A percentile compares a stretch with the other conserved stretches of the same genome.
These are phyloP conservation scores for Mystacornis crossleyi DNA, from an alignment of 2,113 vertebrate genomes.

Conservation along the genomic window DNA sequence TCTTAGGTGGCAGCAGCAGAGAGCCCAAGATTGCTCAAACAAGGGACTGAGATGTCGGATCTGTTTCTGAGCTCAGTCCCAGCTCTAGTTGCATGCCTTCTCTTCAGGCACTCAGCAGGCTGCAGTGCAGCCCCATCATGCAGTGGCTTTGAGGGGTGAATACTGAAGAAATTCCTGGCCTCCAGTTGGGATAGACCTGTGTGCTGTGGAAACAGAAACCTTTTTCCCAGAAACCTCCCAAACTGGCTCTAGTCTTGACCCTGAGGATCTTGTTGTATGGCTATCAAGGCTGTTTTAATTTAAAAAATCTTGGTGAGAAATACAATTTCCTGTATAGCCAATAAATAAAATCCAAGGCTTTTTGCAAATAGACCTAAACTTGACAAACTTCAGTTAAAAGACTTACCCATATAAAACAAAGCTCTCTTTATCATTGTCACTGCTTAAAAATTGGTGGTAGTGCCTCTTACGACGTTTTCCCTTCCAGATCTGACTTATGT, in stretches of 20 bases:
- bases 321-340: neutral
- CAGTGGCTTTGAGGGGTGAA: neutral
- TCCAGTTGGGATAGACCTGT: neutral
- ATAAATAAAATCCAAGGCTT: neutral
- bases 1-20: neutral
- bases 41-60: neutral
- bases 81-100: rapidly evolving
- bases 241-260: neutral
- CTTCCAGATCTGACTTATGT: neutral
- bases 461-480: neutral
- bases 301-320: neutral
- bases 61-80: neutral
- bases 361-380: neutral
- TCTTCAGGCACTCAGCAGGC: neutral
- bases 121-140: rapidly evolving
- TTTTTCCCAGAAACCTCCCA: neutral
- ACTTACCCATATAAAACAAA: neutral
- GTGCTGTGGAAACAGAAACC: neutral
- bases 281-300: neutral
- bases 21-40: neutral
- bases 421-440: neutral
- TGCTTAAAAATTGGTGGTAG: neutral
- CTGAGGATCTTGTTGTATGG: neutral
- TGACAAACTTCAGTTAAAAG: neutral
- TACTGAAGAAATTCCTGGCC: neutral